These are phyloP conservation scores for Pungitius pungitius DNA, from an alignment of 2,113 vertebrate species.

Conservation along the genomic window DNA sequence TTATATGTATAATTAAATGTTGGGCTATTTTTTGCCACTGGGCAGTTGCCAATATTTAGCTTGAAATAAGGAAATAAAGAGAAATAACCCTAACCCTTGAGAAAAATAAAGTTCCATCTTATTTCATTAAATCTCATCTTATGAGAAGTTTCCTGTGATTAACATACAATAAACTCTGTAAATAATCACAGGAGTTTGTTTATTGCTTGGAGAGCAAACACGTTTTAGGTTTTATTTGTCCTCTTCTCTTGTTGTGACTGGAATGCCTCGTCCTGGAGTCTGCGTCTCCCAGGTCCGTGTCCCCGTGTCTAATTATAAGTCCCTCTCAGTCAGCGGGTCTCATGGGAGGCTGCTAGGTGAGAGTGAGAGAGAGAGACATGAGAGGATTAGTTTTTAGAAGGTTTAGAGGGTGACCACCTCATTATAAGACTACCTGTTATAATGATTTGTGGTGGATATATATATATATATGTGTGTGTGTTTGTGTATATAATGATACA, in stretches of 20 bases:
- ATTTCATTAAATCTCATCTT: not conserved
- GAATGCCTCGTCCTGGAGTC: not conserved
- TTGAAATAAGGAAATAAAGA: not conserved
- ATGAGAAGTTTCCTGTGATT: not conserved
- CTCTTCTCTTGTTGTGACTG: not conserved
- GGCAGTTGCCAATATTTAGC: not conserved
- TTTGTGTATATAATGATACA: slow-evolving; percentile 62
- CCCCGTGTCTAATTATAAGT: slow-evolving; percentile 51
- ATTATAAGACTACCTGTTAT: slow-evolving; percentile 69
- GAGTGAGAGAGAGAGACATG: slow-evolving; percentile 47
- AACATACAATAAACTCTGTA: not conserved
- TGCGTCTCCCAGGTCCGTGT: slow-evolving; percentile 34
- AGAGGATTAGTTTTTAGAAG: slow-evolving; percentile 61
- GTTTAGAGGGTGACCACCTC: slow-evolving; percentile 75
- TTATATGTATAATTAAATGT: not conserved
- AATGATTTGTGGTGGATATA: slow-evolving; percentile 64
- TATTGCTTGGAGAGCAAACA: not conserved
- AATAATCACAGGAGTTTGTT: not conserved
- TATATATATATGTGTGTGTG: slow-evolving; percentile 13
- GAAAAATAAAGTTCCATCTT: not conserved
- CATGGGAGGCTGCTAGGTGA: slow-evolving; percentile 62
- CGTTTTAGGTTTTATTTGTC: not conserved
- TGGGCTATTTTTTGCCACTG: not conserved
- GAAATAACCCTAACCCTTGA: not conserved
- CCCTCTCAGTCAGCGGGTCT: slow-evolving; percentile 43